Evolutionary conservation across 2,113 vertebrate species (phyloP).

Genomic region (Probosciger aterrimus): DNA sequence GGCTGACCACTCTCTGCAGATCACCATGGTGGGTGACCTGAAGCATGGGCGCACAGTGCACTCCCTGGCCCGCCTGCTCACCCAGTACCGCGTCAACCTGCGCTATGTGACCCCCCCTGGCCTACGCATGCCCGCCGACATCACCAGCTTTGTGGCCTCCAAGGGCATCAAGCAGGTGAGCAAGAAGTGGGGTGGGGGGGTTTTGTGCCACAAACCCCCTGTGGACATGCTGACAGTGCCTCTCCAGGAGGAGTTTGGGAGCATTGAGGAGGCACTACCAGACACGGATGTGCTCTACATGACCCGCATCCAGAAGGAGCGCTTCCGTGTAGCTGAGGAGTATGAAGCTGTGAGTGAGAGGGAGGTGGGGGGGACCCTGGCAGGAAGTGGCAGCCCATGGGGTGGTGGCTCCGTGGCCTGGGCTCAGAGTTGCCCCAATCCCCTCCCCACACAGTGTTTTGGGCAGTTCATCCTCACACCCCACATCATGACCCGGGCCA

Average conservation of each 20-base stretch:
- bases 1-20: constrained; percentile 62
- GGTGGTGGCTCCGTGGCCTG: too few relatives aligned
- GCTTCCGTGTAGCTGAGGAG: constrained; percentile 83
- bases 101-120: constrained; percentile 90
- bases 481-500: constrained; percentile 96
- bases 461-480: constrained; percentile 95
- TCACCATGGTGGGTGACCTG: constrained; percentile 97
- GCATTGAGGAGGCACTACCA: constrained; percentile 90
- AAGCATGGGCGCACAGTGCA: constrained; percentile 97
- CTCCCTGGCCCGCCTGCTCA: constrained; percentile 92
- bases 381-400: not conserved
- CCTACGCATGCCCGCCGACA: constrained; percentile 87
- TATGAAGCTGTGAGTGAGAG: constrained; percentile 84
- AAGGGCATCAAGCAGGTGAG: constrained; percentile 93
- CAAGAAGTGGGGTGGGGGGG: fast-evolving
- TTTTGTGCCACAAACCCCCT: fast-evolving
- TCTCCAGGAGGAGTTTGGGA: constrained; percentile 90
- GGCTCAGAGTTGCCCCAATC: not conserved
- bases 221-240: not conserved
- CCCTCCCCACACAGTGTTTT: constrained; percentile 79
- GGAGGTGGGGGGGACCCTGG: not conserved
- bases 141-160: constrained; percentile 87
- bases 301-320: constrained; percentile 96
- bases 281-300: constrained; percentile 95
- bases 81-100: constrained; percentile 91